Conservation (phyloP, 2,888 invertebrate genomes). For the Pseudolycoriella hygida region DNA sequence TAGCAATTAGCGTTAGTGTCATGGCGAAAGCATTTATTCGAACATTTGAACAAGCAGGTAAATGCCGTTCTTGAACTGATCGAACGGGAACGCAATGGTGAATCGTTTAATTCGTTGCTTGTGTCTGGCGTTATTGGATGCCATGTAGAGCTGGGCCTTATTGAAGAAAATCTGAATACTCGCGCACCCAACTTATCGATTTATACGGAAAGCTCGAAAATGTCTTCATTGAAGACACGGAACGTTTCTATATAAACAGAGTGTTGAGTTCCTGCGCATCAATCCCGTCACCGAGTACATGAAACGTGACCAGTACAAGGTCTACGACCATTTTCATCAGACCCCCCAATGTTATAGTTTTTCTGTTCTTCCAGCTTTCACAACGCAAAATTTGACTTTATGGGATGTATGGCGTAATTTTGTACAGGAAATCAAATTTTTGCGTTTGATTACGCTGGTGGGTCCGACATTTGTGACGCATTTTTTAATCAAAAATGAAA, state of each 20-base stretch:
- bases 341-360: too few relatives aligned
- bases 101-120: constrained; percentile 88
- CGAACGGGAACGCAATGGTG: constrained; percentile 89
- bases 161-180: constrained; percentile 79
- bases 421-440: too few relatives aligned
- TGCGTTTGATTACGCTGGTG: too few relatives aligned
- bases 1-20: constrained; percentile 95
- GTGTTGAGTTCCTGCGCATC: constrained; percentile 79
- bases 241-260: constrained; percentile 85
- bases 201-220: constrained; percentile 86
- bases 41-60: constrained; percentile 70
- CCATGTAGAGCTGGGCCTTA: constrained; percentile 85
- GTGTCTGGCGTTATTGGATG: constrained; percentile 97
- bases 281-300: constrained; percentile 98
- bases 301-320: too few relatives aligned
- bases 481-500: too few relatives aligned
- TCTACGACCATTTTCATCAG: too few relatives aligned
- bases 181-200: constrained; percentile 66
- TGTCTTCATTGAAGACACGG: constrained; percentile 87
- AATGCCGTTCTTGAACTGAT: constrained; percentile 93
- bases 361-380: too few relatives aligned
- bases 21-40: constrained; percentile 93
- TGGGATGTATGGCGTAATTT: too few relatives aligned
- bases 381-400: too few relatives aligned
- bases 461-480: too few relatives aligned